phyloP scores from a whole-genome alignment of 2,113 vertebrate genomes.

The Coreoperca whiteheadi region DNA sequence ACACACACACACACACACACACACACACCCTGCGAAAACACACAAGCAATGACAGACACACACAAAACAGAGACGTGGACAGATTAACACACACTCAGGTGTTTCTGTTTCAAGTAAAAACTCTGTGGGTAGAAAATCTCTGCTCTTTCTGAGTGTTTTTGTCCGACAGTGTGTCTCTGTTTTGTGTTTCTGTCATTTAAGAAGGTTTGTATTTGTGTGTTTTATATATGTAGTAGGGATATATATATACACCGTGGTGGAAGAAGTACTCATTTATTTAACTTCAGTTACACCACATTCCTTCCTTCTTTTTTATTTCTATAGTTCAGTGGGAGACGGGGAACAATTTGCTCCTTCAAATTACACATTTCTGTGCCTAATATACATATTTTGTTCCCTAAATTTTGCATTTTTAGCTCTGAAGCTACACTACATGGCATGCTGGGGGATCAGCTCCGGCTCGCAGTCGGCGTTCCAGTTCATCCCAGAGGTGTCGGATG shows the following conservation, averaged over 20 bases:
- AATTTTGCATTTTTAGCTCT: neutral
- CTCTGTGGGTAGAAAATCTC: neutral
- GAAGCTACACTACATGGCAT: neutral
- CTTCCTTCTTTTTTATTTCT: neutral
- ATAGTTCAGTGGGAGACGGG: no score
- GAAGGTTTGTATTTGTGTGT: neutral
- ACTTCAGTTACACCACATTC: no score
- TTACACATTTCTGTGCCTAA: no score
- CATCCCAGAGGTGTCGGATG: no score
- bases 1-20: slow-evolving; percentile 14
- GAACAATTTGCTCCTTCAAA: no score
- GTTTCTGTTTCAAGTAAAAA: slow-evolving; percentile 24
- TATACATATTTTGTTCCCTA: neutral
- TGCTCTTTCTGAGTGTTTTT: slow-evolving; percentile 4
- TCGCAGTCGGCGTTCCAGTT: no score
- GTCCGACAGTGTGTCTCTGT: neutral
- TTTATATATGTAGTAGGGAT: neutral
- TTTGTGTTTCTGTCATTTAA: neutral
- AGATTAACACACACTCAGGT: neutral
- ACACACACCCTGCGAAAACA: slow-evolving; percentile 4
- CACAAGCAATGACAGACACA: neutral
- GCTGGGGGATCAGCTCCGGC: no score
- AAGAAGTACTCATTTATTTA: neutral
- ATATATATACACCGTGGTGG: no score
- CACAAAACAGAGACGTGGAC: slow-evolving; percentile 1